Base-by-base conservation (phyloP, 1,140 invertebrate species). In the Formica selysi region DNA sequence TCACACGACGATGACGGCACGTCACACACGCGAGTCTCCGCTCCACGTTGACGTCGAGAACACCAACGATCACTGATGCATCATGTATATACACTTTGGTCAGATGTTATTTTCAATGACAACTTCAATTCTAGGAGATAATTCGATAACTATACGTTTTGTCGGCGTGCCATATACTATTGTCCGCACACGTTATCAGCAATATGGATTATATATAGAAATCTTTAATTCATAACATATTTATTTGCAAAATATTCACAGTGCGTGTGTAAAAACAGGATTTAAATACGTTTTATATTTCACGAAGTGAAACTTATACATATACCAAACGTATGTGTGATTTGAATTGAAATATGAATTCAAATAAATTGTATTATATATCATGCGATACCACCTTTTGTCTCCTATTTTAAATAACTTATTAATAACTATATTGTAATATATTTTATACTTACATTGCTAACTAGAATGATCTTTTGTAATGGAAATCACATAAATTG, bases 21-120 rank as follows among this genome's bases (percentile, higher is more conserved):
- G 61, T 79, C 61, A 59, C 71, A 57, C 36, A 32, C 73, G 73
- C 41, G 19, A 29, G 44, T 76, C 16, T 51, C 38, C 29, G 41
- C 19, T 32, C 41, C 36, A 44, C 38, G 19, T 3, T 32, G 65
- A 70, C 44, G 67, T 61, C 51, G 78, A 80, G 22, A 29, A 68
- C 32, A 36, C 29, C 44, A 36, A 61, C 68, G 38, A 61, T 73
- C 54, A 38, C 26, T 81, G 79, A 61, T 74, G 57, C 41, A 61
- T 36, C 64, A 41, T 13, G 61, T 13, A 70, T 5, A 70, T 57
- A 57, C 3, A 68, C 78, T 26, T 19, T 70, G 41, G 51, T 16
- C 36, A 32, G 36, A 26, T 11, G 54, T 83, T 83, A 74, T 74
- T 83, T 83, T 83, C 79, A 73, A 48, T 48, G 79, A 81, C 79